These are phyloP conservation scores for Pagetopsis macropterus DNA, from an alignment of 2,797 vertebrate genomes.

Conservation along the genomic window DNA sequence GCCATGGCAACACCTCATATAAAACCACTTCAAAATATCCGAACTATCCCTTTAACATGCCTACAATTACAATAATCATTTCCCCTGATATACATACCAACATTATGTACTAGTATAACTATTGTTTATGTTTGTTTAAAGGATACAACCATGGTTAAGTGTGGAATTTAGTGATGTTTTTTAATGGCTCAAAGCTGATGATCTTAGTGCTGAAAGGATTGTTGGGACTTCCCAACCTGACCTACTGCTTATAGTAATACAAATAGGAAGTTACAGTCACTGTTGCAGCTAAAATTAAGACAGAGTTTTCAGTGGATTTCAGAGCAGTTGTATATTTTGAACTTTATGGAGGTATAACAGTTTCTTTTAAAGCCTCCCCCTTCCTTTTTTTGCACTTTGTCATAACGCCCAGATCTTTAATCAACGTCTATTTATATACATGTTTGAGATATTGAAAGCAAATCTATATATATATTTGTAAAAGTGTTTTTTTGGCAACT, in stretches of 20 bases:
- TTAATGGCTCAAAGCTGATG: conserved; percentile 33
- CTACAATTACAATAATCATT: conserved; percentile 25
- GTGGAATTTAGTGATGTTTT: neutral
- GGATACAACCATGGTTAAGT: neutral
- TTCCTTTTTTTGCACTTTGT: conserved; percentile 76
- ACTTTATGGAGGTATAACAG: conserved; percentile 49
- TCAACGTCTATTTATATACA: conserved; percentile 77
- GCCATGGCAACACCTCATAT: too few relatives aligned
- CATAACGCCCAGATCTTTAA: conserved; percentile 69
- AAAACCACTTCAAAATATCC: too few relatives aligned
- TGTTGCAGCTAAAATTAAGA: conserved; percentile 64
- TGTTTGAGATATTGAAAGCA: conserved; percentile 61
- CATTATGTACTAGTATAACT: conserved; percentile 8
- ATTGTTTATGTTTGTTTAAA: conserved; percentile 41
- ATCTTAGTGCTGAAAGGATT: conserved; percentile 27
- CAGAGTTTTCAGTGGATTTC: conserved; percentile 43
- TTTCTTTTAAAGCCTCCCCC: conserved; percentile 36
- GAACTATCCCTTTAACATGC: neutral
- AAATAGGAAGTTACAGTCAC: conserved; percentile 43
- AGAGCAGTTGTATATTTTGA: conserved; percentile 48
- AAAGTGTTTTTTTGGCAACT: conserved; percentile 62
- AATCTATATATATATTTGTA: conserved; percentile 68
- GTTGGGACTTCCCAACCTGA: conserved; percentile 30
- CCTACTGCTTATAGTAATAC: conserved; percentile 32
- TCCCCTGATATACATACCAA: conserved; percentile 22